Conservation (phyloP, 23 tunicate genomes). For the Halocynthia aurantium region DNA sequence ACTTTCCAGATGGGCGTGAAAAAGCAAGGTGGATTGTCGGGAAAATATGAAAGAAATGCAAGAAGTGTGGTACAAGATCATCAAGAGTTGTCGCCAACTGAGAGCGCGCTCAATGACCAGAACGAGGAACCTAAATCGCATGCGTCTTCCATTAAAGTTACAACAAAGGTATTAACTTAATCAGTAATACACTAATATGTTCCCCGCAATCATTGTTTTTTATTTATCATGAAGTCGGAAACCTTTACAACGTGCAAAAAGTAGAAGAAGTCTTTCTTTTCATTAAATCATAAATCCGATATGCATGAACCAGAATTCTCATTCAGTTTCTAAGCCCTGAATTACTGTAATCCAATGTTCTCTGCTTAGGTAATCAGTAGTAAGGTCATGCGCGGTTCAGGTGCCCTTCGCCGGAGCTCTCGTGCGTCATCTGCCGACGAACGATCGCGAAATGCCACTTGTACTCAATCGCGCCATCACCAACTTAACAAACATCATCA, state of each 20-base stretch:
- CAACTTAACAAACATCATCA: background rate
- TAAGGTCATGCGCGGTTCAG: background rate
- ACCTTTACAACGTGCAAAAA: too few relatives aligned
- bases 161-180: constrained; percentile 10
- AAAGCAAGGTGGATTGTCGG: too few relatives aligned
- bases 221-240: too few relatives aligned
- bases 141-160: too few relatives aligned
- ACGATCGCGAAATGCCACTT: background rate
- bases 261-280: too few relatives aligned
- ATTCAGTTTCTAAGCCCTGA: too few relatives aligned
- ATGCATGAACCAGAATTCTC: too few relatives aligned
- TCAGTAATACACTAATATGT: too few relatives aligned
- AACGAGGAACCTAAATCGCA: too few relatives aligned
- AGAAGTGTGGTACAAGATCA: constrained; percentile 1
- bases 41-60: background rate
- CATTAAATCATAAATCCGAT: too few relatives aligned
- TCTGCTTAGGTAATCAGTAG: background rate
- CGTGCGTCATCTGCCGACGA: constrained; percentile 32
- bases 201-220: too few relatives aligned
- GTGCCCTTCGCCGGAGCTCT: constrained; percentile 9
- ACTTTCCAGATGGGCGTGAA: background rate
- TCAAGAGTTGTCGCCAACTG: constrained; percentile 61
- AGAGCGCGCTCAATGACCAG: constrained; percentile 47
- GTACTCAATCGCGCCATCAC: too few relatives aligned
- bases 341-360: background rate